Percentiles rank a stretch among this genome's conserved stretches.
phyloP scores from a whole-genome alignment of 2,113 vertebrate species.

The Pluvialis apricaria region DNA sequence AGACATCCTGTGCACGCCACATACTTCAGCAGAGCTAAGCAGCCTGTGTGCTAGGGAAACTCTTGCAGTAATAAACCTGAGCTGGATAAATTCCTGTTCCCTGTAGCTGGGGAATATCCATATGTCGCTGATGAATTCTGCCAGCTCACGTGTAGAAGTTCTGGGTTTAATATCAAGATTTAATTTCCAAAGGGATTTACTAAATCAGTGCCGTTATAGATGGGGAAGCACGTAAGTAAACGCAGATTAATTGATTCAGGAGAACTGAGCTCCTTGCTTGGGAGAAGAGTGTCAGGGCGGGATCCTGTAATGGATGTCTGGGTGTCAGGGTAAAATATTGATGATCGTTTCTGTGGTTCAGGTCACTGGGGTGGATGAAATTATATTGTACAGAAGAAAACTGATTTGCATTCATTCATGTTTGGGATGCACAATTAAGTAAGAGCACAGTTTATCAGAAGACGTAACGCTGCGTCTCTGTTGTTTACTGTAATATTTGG shows the following conservation, averaged over 20 bases:
- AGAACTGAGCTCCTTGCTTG: background rate
- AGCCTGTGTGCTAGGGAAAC: background rate
- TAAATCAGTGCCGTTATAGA: background rate
- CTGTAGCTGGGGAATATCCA: background rate
- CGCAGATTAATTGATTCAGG: background rate
- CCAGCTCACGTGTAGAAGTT: background rate
- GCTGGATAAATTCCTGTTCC: conserved; percentile 7
- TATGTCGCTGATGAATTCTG: background rate
- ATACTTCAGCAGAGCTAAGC: background rate
- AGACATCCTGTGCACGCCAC: rapidly evolving
- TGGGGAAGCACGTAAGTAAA: background rate
- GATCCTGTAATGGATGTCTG: background rate
- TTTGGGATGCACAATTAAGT: background rate
- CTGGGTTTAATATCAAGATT: background rate
- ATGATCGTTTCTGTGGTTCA: background rate
- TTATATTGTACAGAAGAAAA: background rate
- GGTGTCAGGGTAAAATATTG: background rate
- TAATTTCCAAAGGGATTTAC: conserved; percentile 33
- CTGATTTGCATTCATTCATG: background rate
- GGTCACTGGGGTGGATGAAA: conserved; percentile 15
- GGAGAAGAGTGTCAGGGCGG: background rate
- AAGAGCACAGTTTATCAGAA: background rate
- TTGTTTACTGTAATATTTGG: background rate
- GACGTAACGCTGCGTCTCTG: background rate
- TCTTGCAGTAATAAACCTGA: background rate